These are phyloP conservation scores for Iselma pallidipennis DNA, from an alignment of 2,888 invertebrate species.

Conservation along the genomic window DNA sequence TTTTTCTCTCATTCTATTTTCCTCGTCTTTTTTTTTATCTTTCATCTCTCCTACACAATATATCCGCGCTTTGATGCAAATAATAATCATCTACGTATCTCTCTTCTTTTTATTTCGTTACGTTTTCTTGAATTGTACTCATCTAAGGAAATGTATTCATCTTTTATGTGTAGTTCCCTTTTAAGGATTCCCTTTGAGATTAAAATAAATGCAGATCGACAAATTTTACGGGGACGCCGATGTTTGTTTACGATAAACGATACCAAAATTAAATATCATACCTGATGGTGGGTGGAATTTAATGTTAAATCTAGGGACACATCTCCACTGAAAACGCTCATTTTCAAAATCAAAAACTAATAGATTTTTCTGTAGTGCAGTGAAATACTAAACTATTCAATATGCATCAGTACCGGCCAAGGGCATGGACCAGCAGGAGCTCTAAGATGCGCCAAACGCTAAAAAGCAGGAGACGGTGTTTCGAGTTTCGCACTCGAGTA, in stretches of 20 bases:
- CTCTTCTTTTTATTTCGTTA: conserved; percentile 20
- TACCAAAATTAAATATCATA: not conserved
- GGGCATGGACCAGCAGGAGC: too few relatives aligned
- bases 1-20: conserved; percentile 6
- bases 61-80: conserved; percentile 13
- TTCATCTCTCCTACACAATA: conserved; percentile 15
- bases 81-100: conserved; percentile 21
- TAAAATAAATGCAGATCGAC: conserved; percentile 17
- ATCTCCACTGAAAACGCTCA: too few relatives aligned
- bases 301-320: too few relatives aligned
- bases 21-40: conserved; percentile 4
- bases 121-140: conserved; percentile 15
- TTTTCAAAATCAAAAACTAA: too few relatives aligned
- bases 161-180: conserved; percentile 19
- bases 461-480: too few relatives aligned
- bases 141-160: conserved; percentile 16
- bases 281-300: too few relatives aligned
- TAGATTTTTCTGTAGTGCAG: too few relatives aligned
- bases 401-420: too few relatives aligned
- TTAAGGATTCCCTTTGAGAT: conserved; percentile 18
- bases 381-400: too few relatives aligned
- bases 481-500: too few relatives aligned
- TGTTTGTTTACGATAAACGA: not conserved
- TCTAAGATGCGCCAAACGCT: too few relatives aligned
- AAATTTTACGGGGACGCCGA: not conserved